Conservation (phyloP, 2,797 vertebrate species). For the Pseudomugil gertrudae region DNA sequence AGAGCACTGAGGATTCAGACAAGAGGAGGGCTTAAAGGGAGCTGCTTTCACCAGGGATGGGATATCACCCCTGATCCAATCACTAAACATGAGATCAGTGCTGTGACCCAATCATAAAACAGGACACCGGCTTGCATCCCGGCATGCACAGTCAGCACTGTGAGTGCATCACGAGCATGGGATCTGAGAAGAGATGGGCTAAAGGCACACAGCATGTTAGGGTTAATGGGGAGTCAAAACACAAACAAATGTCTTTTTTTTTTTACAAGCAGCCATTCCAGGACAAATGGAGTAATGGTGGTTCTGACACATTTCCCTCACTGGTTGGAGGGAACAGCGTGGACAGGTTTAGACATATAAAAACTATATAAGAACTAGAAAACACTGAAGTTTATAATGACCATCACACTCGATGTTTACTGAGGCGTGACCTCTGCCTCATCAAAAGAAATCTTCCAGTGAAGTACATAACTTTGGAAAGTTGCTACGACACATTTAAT, state of each 20-base stretch:
- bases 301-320: too few species aligned
- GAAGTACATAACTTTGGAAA: too few species aligned
- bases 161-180: slow-evolving; percentile 26
- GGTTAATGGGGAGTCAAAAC: slow-evolving; percentile 47
- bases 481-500: too few species aligned
- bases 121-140: slow-evolving; percentile 60
- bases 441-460: too few species aligned
- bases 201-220: slow-evolving; percentile 47
- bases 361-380: too few species aligned
- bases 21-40: slow-evolving; percentile 48
- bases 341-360: too few species aligned
- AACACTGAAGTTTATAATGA: too few species aligned
- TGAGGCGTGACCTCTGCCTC: too few species aligned
- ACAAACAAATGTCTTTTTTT: slow-evolving; percentile 28
- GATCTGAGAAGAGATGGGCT: slow-evolving; percentile 33
- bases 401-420: too few species aligned
- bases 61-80: slow-evolving; percentile 60
- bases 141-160: slow-evolving; percentile 37
- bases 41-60: slow-evolving; percentile 39
- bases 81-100: slow-evolving; percentile 61
- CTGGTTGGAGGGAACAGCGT: too few species aligned
- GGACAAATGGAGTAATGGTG: too few species aligned
- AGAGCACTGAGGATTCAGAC: slow-evolving; percentile 28
- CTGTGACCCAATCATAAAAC: slow-evolving; percentile 66
- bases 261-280: slow-evolving; percentile 9